Base-by-base conservation (phyloP, 1,140 invertebrate genomes). In the Cherax quadricarinatus region DNA sequence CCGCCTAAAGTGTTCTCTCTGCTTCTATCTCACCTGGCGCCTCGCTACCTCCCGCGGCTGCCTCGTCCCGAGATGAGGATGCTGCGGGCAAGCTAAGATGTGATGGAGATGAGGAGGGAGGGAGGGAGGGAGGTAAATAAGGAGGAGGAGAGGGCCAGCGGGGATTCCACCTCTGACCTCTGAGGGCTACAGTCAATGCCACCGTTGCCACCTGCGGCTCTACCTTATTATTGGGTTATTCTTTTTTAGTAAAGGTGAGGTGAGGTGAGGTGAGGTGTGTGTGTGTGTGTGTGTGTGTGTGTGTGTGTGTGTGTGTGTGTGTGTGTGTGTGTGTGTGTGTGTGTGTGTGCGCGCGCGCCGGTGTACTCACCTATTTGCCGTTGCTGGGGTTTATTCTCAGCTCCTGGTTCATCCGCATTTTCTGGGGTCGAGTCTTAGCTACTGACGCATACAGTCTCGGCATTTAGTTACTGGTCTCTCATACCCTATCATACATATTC, bases 101-200 rank as follows among this genome's bases (percentile, higher is more conserved):
- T n/a, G 51, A 81, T 16, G 79, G 79, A 81, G 51, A 51, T 9
- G 16, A 48, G 41, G 48, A 5, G 62, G 62, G 62, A 57, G 53
- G 12, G 53, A 16, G 48, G 78, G 24, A 80, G n/a, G 30, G n/a
- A 14, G 30, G 30, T 41, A 41, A 41, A 6, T 80, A 4, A 48
- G 84, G 16, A 51, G 75, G 86, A 66, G 88, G 66, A 30, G 66
- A 83, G 73, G 88, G 53, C 88, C 80, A 89, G 88, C 80, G 88
- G 88, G 88, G 88, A 89, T 75, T 73, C 51, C n/a, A 89, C 88
- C 88, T 89, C 30, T 89, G 80, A 84, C 80, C 88, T 89, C 80
- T 73, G 49, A 78, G 48, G 48, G 81, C 82, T 73, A 70, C 88
- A 83, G 80, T 83, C 66, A 82, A 62, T 81, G 80, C 80, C 88